Evolutionary conservation across 2,797 vertebrate genomes (phyloP).

Genomic region (Notoglanidium macrostoma): DNA sequence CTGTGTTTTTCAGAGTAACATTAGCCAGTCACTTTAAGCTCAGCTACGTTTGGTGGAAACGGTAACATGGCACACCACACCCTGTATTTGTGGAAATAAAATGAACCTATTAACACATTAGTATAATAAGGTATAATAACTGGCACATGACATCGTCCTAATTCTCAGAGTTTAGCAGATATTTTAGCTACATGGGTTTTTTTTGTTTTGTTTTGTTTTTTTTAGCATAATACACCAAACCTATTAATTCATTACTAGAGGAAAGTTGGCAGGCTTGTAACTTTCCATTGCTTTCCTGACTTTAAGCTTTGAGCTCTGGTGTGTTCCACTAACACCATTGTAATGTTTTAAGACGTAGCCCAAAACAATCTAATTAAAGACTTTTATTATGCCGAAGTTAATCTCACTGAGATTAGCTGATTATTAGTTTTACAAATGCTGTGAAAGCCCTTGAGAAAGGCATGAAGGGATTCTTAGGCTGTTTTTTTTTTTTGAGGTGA

Average conservation of each 20-base stretch:
- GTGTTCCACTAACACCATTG: not conserved
- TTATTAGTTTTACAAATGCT: not conserved
- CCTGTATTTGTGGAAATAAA: not conserved
- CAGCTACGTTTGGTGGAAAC: not conserved
- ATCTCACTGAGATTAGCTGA: not conserved
- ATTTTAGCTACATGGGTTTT: not conserved
- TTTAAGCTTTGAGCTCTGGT: not conserved
- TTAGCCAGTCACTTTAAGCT: not conserved
- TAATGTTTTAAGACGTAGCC: not conserved
- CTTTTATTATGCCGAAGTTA: conserved; percentile 8
- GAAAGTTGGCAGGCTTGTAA: not conserved
- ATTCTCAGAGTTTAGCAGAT: not conserved
- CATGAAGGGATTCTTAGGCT: not conserved
- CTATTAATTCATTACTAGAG: not conserved
- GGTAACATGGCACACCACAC: not conserved
- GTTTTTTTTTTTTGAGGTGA: not conserved
- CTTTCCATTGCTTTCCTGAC: not conserved
- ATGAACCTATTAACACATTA: not conserved
- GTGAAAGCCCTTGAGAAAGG: not conserved
- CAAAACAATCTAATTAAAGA: conserved; percentile 8
- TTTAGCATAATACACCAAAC: not conserved
- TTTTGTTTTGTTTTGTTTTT: not conserved
- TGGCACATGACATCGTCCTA: not conserved
- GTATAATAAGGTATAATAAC: not conserved
- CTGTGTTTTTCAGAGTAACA: not conserved